These are phyloP conservation scores for Suncus etruscus DNA, from an alignment of 2,113 vertebrate genomes.

Conservation along the genomic window DNA sequence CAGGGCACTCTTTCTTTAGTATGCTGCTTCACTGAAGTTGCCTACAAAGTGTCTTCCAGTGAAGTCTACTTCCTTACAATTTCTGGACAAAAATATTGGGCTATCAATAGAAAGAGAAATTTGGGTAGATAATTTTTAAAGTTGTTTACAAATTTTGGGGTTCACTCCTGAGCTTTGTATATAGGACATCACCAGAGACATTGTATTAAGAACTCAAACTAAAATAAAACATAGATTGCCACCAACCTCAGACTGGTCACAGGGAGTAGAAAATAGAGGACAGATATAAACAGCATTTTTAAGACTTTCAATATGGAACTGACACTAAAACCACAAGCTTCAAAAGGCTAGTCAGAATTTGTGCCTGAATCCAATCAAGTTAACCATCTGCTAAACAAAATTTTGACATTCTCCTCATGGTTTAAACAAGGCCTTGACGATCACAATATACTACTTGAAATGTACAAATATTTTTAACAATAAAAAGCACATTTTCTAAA, in stretches of 20 bases:
- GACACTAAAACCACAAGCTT: conserved; percentile 68
- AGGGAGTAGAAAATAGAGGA: conserved; percentile 16
- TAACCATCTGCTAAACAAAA: conserved; percentile 67
- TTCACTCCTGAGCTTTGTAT: conserved; percentile 13
- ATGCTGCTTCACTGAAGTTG: neutral
- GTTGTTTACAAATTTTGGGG: neutral
- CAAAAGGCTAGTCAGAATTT: conserved; percentile 62
- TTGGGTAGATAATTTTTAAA: neutral
- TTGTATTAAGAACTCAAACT: conserved; percentile 20
- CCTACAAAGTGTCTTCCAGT: neutral
- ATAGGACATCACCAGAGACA: neutral
- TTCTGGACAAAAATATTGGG: neutral
- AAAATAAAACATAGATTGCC: conserved; percentile 43
- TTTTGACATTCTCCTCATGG: conserved; percentile 37
- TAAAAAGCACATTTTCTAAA: neutral
- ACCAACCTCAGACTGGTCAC: conserved; percentile 55
- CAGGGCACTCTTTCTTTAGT: neutral
- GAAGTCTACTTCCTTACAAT: neutral
- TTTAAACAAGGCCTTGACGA: conserved; percentile 50
- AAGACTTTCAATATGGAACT: conserved; percentile 73
- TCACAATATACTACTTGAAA: conserved; percentile 43
- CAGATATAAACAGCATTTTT: conserved; percentile 65
- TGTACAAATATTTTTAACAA: neutral
- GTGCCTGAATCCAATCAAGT: conserved; percentile 38
- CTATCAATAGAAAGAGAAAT: neutral